Percentiles rank a stretch among this genome's conserved stretches.
phyloP scores from a whole-genome alignment of 2,797 vertebrate species.

The Setipinna tenuifilis region DNA sequence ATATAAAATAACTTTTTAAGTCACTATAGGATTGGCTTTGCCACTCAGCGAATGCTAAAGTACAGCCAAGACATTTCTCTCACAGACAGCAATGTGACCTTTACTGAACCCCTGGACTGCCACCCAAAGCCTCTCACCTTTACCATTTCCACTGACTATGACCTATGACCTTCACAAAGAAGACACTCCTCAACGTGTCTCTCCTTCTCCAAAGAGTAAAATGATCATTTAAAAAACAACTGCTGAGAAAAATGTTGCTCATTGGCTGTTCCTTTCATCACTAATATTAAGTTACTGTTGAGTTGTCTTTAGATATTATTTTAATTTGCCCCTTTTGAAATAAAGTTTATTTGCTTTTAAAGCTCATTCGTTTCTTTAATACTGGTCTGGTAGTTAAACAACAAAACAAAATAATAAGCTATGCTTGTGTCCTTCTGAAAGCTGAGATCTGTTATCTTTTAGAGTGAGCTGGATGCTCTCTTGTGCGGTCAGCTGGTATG shows the following conservation, averaged over 20 bases:
- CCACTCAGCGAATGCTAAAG: not conserved
- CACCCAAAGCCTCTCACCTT: constrained; percentile 78
- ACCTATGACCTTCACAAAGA: constrained; percentile 46
- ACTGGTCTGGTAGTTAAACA: not conserved
- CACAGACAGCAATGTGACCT: constrained; percentile 58
- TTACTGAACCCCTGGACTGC: constrained; percentile 63
- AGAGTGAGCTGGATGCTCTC: not conserved
- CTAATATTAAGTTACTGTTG: not conserved
- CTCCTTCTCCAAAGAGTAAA: not conserved
- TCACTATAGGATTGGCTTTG: not conserved
- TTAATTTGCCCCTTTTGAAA: not conserved
- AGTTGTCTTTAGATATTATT: not conserved
- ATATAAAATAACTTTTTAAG: too few relatives aligned
- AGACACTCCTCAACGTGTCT: not conserved
- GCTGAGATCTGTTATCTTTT: not conserved
- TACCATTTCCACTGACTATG: constrained; percentile 68
- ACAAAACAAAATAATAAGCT: too few relatives aligned
- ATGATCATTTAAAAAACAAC: not conserved
- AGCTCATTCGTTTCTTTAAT: not conserved
- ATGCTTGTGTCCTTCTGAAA: not conserved
- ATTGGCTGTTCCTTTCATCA: not conserved
- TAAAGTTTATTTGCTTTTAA: not conserved
- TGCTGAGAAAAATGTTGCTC: not conserved
- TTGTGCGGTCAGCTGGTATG: not conserved
- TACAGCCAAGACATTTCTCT: not conserved